Conservation (phyloP, 2,797 vertebrate species). For the Gouania willdenowi region DNA sequence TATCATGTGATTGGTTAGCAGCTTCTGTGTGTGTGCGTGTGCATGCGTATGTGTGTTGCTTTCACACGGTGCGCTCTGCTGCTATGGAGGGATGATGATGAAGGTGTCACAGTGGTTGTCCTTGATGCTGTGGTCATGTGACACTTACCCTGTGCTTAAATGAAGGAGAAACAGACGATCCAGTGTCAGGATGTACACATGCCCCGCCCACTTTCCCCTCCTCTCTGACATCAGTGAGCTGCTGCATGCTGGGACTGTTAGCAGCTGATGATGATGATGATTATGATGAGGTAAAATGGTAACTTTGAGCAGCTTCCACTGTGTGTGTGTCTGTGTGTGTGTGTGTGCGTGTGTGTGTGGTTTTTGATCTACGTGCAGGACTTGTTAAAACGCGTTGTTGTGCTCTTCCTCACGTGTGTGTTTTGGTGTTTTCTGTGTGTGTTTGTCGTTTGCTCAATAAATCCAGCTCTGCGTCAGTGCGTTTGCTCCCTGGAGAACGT, state of each 20-base stretch:
- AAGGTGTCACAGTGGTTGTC: too few relatives aligned
- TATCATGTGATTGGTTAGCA: too few relatives aligned
- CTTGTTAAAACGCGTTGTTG: too few relatives aligned
- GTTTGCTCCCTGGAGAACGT: neutral
- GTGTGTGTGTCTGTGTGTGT: neutral
- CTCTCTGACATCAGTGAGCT: too few relatives aligned
- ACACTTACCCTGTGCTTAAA: constrained; percentile 42
- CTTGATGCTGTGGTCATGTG: constrained; percentile 57
- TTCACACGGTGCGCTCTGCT: too few relatives aligned
- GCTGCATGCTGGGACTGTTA: too few relatives aligned
- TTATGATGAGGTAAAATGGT: constrained; percentile 44
- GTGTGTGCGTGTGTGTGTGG: neutral
- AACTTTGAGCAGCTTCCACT: constrained; percentile 1
- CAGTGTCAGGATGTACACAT: too few relatives aligned
- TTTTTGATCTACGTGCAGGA: neutral
- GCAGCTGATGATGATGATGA: neutral
- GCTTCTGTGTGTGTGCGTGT: too few relatives aligned
- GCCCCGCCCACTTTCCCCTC: too few relatives aligned
- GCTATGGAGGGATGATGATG: constrained; percentile 24
- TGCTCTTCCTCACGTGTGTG: too few relatives aligned
- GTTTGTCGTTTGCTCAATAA: constrained; percentile 40
- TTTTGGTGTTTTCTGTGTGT: too few relatives aligned
- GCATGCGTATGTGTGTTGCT: too few relatives aligned
- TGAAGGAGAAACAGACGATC: constrained; percentile 37
- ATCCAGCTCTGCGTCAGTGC: constrained; percentile 38